A percentile compares a stretch with the other conserved stretches of the same genome.
These are phyloP conservation scores for Pseudorectes ferrugineus DNA, from an alignment of 2,113 vertebrate species.

Conservation along the genomic window DNA sequence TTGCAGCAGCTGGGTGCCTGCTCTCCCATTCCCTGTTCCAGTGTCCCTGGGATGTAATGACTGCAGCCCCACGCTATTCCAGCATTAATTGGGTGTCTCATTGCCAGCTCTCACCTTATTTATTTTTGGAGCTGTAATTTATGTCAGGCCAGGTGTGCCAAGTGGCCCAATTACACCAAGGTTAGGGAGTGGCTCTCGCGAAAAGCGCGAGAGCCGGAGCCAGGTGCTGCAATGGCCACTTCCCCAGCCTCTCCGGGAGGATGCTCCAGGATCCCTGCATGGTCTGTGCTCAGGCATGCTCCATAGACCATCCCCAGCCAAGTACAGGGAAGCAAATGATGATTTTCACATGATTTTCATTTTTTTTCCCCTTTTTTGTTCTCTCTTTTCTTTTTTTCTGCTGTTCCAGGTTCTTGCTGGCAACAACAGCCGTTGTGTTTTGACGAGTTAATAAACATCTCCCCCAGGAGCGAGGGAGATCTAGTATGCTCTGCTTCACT, in stretches of 20 bases:
- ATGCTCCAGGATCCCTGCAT: neutral
- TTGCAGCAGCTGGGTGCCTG: neutral
- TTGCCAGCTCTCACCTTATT: neutral
- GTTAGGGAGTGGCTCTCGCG: neutral
- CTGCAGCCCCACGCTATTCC: neutral
- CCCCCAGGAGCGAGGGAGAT: neutral
- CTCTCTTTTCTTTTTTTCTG: fast-evolving
- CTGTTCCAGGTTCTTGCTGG: neutral
- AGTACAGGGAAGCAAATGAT: neutral
- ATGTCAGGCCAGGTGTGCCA: neutral
- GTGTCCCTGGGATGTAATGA: neutral
- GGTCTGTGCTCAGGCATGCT: fast-evolving
- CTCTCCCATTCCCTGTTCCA: neutral
- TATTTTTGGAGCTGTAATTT: neutral
- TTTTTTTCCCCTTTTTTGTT: neutral
- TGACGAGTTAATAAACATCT: conserved; percentile 57
- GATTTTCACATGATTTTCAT: neutral
- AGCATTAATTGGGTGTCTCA: neutral
- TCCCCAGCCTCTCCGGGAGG: neutral
- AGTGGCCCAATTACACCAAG: neutral
- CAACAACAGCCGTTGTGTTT: neutral
- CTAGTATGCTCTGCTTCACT: neutral
- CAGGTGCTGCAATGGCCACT: neutral
- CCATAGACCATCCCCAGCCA: neutral
- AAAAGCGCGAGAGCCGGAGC: fast-evolving